These are phyloP conservation scores for Indri indri DNA, from an alignment of 2,113 vertebrate species.

Conservation along the genomic window DNA sequence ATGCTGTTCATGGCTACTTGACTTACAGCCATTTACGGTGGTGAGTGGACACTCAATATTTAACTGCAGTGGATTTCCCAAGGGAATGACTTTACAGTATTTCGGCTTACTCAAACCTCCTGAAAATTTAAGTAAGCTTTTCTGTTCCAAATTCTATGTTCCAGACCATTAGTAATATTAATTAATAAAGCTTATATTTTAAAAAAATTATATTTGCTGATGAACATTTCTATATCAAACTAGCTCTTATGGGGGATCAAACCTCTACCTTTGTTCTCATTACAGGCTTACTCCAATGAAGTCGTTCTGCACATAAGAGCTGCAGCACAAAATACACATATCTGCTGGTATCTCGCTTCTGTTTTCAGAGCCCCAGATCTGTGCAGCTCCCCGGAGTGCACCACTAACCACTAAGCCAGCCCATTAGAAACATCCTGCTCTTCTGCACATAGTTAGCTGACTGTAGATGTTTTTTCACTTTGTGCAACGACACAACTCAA, in stretches of 20 bases:
- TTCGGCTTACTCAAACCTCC: background rate
- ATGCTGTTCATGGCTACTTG: background rate
- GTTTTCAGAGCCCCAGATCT: background rate
- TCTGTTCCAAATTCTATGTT: too few relatives aligned
- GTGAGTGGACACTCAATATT: too few relatives aligned
- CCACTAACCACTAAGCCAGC: background rate
- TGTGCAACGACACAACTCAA: background rate
- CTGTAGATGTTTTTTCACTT: background rate
- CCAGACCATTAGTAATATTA: background rate
- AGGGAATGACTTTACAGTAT: background rate
- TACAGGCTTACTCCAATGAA: background rate
- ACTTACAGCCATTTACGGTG: background rate
- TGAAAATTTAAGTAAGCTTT: background rate
- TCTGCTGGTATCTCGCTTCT: background rate
- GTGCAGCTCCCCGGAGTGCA: background rate
- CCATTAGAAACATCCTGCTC: background rate
- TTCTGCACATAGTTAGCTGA: background rate
- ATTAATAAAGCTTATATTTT: background rate
- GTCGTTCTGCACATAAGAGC: background rate
- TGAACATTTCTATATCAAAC: background rate
- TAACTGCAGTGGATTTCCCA: too few relatives aligned
- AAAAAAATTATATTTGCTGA: background rate
- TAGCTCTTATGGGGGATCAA: background rate
- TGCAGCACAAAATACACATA: background rate
- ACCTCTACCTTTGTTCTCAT: background rate